Evolutionary conservation across 2,797 vertebrate species (phyloP), one percentile per base, ranked within the genome.

Genomic region (Lycodopsis pacificus): DNA sequence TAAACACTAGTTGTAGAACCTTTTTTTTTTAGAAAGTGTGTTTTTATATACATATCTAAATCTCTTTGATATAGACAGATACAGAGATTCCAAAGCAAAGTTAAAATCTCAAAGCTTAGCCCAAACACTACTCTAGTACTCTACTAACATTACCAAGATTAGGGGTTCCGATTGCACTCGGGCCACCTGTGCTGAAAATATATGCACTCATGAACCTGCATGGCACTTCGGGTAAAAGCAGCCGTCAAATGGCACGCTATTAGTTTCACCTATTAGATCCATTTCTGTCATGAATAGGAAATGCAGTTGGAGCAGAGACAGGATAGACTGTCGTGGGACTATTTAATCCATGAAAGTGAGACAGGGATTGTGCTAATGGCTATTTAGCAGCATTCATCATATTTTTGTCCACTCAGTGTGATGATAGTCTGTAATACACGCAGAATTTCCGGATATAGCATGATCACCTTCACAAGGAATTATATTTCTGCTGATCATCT

Each of bases 171-270:
- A 64, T 70, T 56, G 51, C 66, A 59, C 48, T 67, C 0, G 15
- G 8, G 44, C 54, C 40, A 74, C 51, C 53, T 71, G 46, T 56
- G 58, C 68, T 58, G 56, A 74, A 86, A 85, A 80, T 72, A 81
- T 48, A 78, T 36, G 46, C 70, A 72, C 65, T 82, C 56, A 25
- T 73, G 72, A 71, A 57, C 22, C 58, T 58, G 63, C 20, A 1
- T 38, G 62, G 71, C 75, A 78, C 64, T 85, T 77, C 75, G 53
- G 75, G 61, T 83, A 84, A 86, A 84, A 84, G 82, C 77, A 85
- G 67, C 73, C 19, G 27, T 80, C 66, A 70, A 80, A 59, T 80
- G 61, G 36, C 69, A 65, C 20, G 46, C 63, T 62, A 81, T 83
- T 81, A 81, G 75, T 81, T 72, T 87, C 69, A 77, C 69, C 81